Conservation (phyloP, 2,113 vertebrate genomes). For the Rana temporaria region DNA sequence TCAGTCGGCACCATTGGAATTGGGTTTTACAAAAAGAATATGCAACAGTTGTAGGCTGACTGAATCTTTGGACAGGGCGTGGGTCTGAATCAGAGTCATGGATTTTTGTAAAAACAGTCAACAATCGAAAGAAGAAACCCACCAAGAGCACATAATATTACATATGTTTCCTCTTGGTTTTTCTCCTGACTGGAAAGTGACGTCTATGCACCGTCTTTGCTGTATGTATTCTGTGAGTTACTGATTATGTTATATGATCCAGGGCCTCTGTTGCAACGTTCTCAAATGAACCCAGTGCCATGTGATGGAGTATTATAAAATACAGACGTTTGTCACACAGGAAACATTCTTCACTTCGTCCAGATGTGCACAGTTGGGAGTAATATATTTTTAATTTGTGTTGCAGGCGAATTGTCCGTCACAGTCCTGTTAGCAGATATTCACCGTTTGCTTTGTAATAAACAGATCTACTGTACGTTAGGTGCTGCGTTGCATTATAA, state of each 20-base stretch:
- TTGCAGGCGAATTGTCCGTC: conserved; percentile 34
- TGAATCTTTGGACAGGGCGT: too few species aligned
- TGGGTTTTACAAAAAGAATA: too few species aligned
- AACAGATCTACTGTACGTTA: neutral
- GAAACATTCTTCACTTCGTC: conserved; percentile 10
- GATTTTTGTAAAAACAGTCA: too few species aligned
- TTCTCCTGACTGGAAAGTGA: neutral
- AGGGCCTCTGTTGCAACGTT: conserved; percentile 2
- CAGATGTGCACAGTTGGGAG: conserved; percentile 38
- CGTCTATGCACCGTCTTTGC: neutral
- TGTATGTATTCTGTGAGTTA: neutral
- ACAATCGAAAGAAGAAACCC: too few species aligned
- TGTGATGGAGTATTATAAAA: conserved; percentile 31
- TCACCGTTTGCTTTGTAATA: neutral
- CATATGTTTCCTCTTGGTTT: too few species aligned
- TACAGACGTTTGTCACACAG: conserved; percentile 43
- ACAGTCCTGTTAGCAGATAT: conserved; percentile 6
- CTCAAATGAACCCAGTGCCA: neutral
- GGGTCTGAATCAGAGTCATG: too few species aligned
- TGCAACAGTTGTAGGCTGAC: too few species aligned
- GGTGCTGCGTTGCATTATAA: neutral
- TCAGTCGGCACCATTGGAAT: too few species aligned
- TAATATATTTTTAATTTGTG: conserved; percentile 41
- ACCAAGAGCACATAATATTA: too few species aligned
- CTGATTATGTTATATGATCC: conserved; percentile 19